Conservation (phyloP, 1,140 invertebrate genomes). For the Pantala flavescens region DNA sequence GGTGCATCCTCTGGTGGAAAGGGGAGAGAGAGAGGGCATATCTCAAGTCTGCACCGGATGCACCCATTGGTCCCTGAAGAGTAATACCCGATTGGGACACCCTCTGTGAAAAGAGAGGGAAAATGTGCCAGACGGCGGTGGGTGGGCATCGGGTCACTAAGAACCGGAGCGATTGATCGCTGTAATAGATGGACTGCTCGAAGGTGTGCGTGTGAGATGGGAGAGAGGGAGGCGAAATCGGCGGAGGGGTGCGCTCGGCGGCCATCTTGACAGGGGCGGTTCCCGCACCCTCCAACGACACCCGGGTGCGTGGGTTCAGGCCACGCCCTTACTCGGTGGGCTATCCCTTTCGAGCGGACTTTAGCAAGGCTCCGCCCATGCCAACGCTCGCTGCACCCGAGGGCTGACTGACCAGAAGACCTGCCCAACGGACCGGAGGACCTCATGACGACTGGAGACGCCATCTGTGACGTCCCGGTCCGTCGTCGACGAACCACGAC, state of each 20-base stretch:
- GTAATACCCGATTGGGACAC: too few relatives aligned
- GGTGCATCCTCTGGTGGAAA: too few relatives aligned
- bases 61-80: too few relatives aligned
- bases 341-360: background rate
- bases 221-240: background rate
- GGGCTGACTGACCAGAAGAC: too few relatives aligned
- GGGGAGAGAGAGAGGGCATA: too few relatives aligned
- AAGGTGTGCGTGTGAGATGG: background rate
- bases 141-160: background rate
- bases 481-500: too few relatives aligned
- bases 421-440: too few relatives aligned
- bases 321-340: background rate
- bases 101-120: too few relatives aligned
- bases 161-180: background rate
- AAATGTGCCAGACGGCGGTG: background rate
- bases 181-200: too few relatives aligned
- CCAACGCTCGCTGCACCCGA: background rate
- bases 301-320: background rate
- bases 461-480: too few relatives aligned
- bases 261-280: background rate
- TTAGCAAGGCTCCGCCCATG: background rate
- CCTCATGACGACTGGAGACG: too few relatives aligned
- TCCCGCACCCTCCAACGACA: constrained; percentile 1
- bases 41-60: too few relatives aligned
- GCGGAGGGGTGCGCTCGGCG: background rate